Conservation (phyloP, 2,113 vertebrate genomes). For the Anhinga rufa region DNA sequence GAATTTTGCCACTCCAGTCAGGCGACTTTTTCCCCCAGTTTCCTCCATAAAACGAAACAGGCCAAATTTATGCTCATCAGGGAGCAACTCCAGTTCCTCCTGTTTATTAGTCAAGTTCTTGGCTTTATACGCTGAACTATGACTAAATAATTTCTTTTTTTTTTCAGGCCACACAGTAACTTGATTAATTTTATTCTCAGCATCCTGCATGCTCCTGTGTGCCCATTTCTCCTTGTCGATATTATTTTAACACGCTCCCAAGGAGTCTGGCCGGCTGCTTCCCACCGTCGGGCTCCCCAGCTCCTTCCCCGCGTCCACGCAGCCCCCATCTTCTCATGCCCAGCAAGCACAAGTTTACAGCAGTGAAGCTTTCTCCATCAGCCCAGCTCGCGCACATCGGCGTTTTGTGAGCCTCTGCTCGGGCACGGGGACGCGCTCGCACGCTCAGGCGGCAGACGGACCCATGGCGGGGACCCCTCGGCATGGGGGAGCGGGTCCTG, state of each 20-base stretch:
- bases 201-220: background rate
- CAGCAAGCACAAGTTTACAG: background rate
- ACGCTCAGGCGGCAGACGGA: background rate
- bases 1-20: background rate
- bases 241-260: background rate
- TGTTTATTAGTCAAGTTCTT: background rate
- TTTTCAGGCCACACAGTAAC: background rate
- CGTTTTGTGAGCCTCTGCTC: background rate
- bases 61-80: background rate
- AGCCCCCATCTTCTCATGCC: background rate
- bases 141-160: background rate
- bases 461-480: accelerated
- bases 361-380: background rate
- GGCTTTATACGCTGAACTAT: background rate
- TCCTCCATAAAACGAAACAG: background rate
- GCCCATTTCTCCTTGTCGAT: background rate
- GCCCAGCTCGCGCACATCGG: background rate
- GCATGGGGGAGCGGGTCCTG: background rate
- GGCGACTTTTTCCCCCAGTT: background rate
- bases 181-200: background rate
- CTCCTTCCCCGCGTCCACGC: background rate
- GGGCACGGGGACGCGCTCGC: background rate
- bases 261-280: background rate
- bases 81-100: background rate
- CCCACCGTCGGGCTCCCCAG: accelerated